phyloP scores from a whole-genome alignment of 2,888 invertebrate species.

The Ametastegia equiseti region DNA sequence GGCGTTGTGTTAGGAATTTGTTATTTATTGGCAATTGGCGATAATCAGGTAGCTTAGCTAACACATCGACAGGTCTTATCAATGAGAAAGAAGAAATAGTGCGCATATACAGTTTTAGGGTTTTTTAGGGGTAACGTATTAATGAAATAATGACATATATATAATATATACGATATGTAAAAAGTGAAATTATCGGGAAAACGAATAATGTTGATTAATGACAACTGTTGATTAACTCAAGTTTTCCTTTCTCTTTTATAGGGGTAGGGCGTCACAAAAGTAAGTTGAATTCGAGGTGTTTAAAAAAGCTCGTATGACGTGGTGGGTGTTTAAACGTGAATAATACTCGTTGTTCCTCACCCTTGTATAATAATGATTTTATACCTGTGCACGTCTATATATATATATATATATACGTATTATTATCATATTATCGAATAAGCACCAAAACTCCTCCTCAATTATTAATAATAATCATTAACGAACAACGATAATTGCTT shows the following conservation, averaged over 20 bases:
- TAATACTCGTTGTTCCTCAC: conserved; percentile 62
- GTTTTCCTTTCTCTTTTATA: conserved; percentile 74
- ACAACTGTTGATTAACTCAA: conserved; percentile 55
- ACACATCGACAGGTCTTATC: no score
- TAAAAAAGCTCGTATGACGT: conserved; percentile 45
- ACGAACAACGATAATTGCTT: neutral
- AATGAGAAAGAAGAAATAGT: no score
- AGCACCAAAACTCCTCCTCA: conserved; percentile 31
- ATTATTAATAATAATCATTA: conserved; percentile 29
- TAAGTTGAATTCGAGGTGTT: conserved; percentile 73
- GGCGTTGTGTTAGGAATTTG: neutral
- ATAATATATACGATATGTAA: neutral
- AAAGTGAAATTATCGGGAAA: conserved; percentile 14
- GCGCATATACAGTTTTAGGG: no score
- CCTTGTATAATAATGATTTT: conserved; percentile 37
- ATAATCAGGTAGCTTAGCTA: neutral
- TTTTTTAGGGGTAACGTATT: no score
- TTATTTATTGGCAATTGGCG: neutral
- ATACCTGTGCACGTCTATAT: conserved; percentile 42
- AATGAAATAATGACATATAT: no score
- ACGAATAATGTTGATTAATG: no score
- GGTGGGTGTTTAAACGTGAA: conserved; percentile 70
- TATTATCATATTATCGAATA: no score
- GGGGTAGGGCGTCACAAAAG: conserved; percentile 77
- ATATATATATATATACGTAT: conserved; percentile 10